Evolutionary conservation across 2,113 vertebrate genomes (phyloP), one percentile per base, ranked within the genome.

Genomic region (Xiphophorus hellerii): DNA sequence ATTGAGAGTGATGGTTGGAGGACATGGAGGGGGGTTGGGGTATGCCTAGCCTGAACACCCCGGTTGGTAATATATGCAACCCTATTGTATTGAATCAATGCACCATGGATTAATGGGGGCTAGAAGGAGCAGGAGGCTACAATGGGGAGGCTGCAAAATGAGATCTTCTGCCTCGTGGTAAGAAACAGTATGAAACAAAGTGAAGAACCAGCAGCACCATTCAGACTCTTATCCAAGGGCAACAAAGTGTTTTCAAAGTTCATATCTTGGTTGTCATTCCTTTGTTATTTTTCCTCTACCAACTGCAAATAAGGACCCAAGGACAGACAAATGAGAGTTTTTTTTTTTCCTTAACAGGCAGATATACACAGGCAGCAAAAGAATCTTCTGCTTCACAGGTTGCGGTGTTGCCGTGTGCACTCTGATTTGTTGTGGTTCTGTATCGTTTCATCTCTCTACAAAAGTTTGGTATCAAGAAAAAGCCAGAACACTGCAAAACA

Each of bases 11-110:
- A 91, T 87, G 70, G 73, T 80, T 72, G 63, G 65, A 79, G 31
- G 81, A 44, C 73, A 75, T 51, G 61, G 42, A 22, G 66, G 77
- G 77, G 71, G 80, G 81, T 80, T 82, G 81, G 84, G 81, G 29
- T 73, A 65, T 78, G 74, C 78, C 54, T 48, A 72, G 75, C 65
- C 42, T 82, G 83, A 88, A 85, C 81, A 85, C 85, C 61, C 72
- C 75, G 65, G 51, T 64, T 80, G 78, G 82, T 94, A 94, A 95
- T 94, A 81, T 94, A 95, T 95, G 91, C 93, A 20, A n/a, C 64
- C 54, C 93, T 91, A 90, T 95, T 95, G 94, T 95, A 80, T 69
- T 39, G 74, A 93, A 82, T 90, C 92, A 94, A 92, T 93, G 93
- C 91, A 91, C 85, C 92, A 42, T 91, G 88, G 81, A 69, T 84